Base-by-base conservation (phyloP, 2,113 vertebrate genomes). In the Psittacula cyanocephala region DNA sequence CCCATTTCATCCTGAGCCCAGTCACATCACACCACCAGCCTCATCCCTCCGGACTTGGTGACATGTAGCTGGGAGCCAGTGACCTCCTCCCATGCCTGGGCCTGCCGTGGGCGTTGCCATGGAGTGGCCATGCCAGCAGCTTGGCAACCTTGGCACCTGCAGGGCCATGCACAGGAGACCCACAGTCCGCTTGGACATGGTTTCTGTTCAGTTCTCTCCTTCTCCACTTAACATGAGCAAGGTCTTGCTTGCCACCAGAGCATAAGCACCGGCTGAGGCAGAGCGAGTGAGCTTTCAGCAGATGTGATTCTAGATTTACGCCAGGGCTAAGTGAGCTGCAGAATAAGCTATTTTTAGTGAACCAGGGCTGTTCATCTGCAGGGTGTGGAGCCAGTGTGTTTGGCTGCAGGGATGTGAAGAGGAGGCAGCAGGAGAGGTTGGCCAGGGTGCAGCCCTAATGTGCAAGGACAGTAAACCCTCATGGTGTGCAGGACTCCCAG, bases 1-100 rank as follows among this genome's bases (percentile, higher is more conserved):
- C 87, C 89, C 90, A 90, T 95, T 93, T 94, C 93, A 91, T 91
- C 96, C 96, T 46, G 53, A 98, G 96, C 96, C 95, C 4, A 25
- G 87, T 93, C 95, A 96, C 85, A 94, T 83, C 90, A 60, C 95
- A 96, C 75, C 68, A 95, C 86, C 86, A 88, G 59, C 80, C 78
- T 95, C 87, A 86, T 92, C 68, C 52, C 47, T 87, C 41, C n/a
- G 1, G 77, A 74, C 65, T 43, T 8, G 1, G 35, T 65, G 62
- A 65, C 70, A 10, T 28, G 28, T 52, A 63, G 27, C 67, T 37
- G 53, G 75, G 85, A 86, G 55, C 27, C 83, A 85, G 80, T 4
- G 7, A 59, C 75, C 29, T 81, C 67, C 75, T 59, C 64, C 75
- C 12, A 43, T 39, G 28, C 77, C 71, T 10, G 23, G 89, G 18